phyloP scores from a whole-genome alignment of 2,113 vertebrate species.

The Atractosteus spatula region DNA sequence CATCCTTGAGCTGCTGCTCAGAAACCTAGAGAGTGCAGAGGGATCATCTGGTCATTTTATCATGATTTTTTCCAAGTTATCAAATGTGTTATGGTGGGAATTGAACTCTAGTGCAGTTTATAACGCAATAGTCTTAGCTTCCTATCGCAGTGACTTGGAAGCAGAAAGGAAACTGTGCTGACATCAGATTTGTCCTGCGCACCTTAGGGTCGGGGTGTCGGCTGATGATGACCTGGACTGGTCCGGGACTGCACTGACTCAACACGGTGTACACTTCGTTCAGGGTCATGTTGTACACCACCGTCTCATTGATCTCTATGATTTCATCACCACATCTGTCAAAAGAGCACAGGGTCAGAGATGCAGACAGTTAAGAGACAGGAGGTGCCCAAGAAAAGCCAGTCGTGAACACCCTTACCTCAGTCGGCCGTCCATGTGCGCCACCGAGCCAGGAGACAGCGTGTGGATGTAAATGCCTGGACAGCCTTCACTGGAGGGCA shows the following conservation, averaged over 20 bases:
- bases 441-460: slow-evolving; percentile 87
- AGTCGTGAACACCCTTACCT: slow-evolving; percentile 52
- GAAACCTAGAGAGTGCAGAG: slow-evolving; percentile 71
- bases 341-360: neutral
- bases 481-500: slow-evolving; percentile 75
- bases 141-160: neutral
- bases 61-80: no score
- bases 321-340: slow-evolving; percentile 89
- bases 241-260: slow-evolving; percentile 80
- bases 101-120: no score
- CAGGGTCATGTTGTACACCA: slow-evolving; percentile 79
- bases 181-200: slow-evolving; percentile 18
- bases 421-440: slow-evolving; percentile 85
- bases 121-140: no score
- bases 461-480: slow-evolving; percentile 87
- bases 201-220: slow-evolving; percentile 90
- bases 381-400: neutral
- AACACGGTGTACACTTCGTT: slow-evolving; percentile 83
- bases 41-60: neutral
- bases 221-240: slow-evolving; percentile 82
- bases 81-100: no score
- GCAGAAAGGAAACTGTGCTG: neutral
- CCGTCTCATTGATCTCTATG: slow-evolving; percentile 80
- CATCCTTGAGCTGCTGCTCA: slow-evolving; percentile 83
- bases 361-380: neutral